Evolutionary conservation across 2,797 vertebrate species (phyloP), one percentile per base, ranked within the genome.

Genomic region (Crypturellus tataupa): DNA sequence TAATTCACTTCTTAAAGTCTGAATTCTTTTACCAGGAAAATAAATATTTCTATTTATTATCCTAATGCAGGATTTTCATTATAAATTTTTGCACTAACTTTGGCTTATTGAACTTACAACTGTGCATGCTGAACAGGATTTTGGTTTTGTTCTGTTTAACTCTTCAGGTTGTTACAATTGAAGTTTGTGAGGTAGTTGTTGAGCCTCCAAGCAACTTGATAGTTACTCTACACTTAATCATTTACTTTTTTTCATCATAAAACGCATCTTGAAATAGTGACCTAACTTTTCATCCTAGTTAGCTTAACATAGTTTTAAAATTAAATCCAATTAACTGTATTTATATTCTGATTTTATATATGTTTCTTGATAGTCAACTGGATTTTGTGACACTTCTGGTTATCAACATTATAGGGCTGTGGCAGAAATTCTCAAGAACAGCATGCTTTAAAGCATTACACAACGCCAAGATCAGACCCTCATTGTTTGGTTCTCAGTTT

Each of bases 401-500:
- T 96, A 62, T 96, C 76, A 64, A 93, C 71, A 23, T 97, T 95
- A 11, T 76, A 99, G 99, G 99, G 99, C 56, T 99, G 99, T 95
- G 98, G 98, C 93, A 98, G 99, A 89, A 85, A 97, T 91, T 99
- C 98, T 81, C 98, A 98, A 95, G 97, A 98, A 55, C 97, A 98
- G 70, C 99, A 99, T 53, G 98, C 99, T 56, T 92, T 99, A 91
- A 98, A 98, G 96, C 99, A 99, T 96, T 99, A 98, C 67, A 87
- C 97, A 96, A 99, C 97, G 4, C 98, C 98, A 6, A 98, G 98
- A 64, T 99, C 99, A 16, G 99, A 99, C 62, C 97, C 98, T n/a
- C 99, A 99, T 89, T 99, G 98, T 85, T 96, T 99, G 90, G 99
- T 99, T 90, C 98, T 99, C 96, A 98, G 95, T 95, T 87, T 99